Evolutionary conservation across 2,888 invertebrate genomes (phyloP).

Genomic region (Ptychoptera albimana): DNA sequence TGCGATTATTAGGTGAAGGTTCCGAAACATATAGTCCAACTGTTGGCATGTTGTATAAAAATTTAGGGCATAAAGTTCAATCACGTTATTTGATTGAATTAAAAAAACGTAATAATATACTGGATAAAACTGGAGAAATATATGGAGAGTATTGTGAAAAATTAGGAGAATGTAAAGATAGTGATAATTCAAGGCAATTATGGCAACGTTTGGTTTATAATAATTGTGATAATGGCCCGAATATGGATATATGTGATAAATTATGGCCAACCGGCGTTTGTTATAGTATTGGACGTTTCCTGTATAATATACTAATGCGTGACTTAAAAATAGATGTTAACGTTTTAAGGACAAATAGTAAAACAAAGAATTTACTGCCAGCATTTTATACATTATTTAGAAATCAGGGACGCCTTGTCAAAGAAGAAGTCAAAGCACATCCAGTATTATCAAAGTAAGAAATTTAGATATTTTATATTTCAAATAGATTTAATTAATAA

Average conservation of each 20-base stretch:
- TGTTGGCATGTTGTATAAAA: constrained; percentile 42
- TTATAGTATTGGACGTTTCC: constrained; percentile 58
- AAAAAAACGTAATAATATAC: constrained; percentile 45
- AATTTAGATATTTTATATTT: neutral
- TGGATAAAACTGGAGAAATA: constrained; percentile 44
- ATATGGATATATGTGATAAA: constrained; percentile 38
- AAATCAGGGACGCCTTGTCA: constrained; percentile 42
- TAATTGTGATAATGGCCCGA: constrained; percentile 35
- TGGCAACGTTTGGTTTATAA: constrained; percentile 53
- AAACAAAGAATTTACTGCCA: constrained; percentile 42
- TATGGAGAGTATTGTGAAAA: constrained; percentile 49
- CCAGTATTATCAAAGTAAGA: constrained; percentile 44
- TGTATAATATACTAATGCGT: constrained; percentile 72
- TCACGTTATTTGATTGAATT: constrained; percentile 46
- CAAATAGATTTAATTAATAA: neutral
- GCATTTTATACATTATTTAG: constrained; percentile 67
- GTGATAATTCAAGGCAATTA: constrained; percentile 45
- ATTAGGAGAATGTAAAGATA: constrained; percentile 34
- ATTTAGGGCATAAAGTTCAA: constrained; percentile 53
- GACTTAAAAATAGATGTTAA: constrained; percentile 72
- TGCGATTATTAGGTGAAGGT: constrained; percentile 52
- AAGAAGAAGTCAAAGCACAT: constrained; percentile 72
- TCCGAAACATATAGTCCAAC: constrained; percentile 68
- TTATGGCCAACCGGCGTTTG: constrained; percentile 52
- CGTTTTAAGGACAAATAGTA: constrained; percentile 37